Base-by-base conservation (phyloP, 2,113 vertebrate genomes). In the Hirundichthys speculiger region DNA sequence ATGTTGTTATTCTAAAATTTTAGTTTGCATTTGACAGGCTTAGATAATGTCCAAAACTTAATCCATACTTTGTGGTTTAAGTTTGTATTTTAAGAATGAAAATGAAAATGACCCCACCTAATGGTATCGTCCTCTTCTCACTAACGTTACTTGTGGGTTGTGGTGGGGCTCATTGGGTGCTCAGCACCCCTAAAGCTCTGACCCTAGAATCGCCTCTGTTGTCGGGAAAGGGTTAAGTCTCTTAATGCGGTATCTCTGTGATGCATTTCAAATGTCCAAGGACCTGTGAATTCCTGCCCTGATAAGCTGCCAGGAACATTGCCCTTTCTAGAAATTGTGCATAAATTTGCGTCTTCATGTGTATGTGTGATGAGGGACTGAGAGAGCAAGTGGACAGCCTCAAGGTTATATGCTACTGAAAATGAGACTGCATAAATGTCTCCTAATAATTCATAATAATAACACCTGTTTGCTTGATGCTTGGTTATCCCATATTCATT, bases 401-500 rank as follows among this genome's bases (percentile, higher is more conserved):
- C 86, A 90, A 91, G 89, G 90, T 90, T 84, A 80, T 56, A 55
- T 27, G 68, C 64, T 68, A 78, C 81, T 80, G 80, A 86, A 86
- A 84, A 86, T 15, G 59, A 75, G 75, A 66, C 70, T 81, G 83
- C 77, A 85, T 83, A 78, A 73, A 83, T 77, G 75, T 66, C 5
- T 2, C 38, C 72, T 82, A 82, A 87, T 89, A 85, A 89, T 84
- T 87, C 82, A 84, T 81, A 88, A 87, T 79, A 83, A 86, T 79
- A 80, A 77, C 77, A 53, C 55, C 39, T 61, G 63, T 83, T 80
- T 77, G 77, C 78, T 53, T 62, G 43, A 65, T 68, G 63, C 75
- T 80, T 84, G 75, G 88, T 86, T 83, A 69, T 61, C 79, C 68
- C 67, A 58, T 59, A 9, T 82, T 88, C 83, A 85, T 88, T 86